Conservation (phyloP, 2,888 invertebrate species). For the Chydorus sphaericus region DNA sequence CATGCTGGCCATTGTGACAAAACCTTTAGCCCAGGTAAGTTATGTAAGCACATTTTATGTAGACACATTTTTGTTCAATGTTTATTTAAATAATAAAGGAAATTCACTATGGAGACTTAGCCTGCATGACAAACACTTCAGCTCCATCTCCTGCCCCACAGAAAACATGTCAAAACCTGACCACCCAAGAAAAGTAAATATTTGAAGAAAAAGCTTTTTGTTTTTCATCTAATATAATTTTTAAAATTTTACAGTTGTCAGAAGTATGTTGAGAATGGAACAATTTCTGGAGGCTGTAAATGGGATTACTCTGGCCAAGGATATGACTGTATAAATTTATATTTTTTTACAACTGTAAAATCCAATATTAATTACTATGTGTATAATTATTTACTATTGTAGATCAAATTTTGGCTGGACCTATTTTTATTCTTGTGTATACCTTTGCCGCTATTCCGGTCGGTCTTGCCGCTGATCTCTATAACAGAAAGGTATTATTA, state of each 20-base stretch:
- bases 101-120: slow-evolving; percentile 20
- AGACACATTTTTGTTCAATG: neutral
- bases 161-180: slow-evolving; percentile 12
- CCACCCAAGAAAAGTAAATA: slow-evolving; percentile 15
- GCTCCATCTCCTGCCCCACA: slow-evolving; percentile 13
- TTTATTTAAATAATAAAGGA: slow-evolving; percentile 16
- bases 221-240: neutral
- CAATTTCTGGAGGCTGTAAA: slow-evolving; percentile 18
- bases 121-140: slow-evolving; percentile 18
- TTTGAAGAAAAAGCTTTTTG: neutral
- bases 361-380: too few relatives aligned
- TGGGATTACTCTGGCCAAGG: slow-evolving; percentile 21
- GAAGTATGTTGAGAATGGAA: slow-evolving; percentile 12
- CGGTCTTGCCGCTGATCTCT: slow-evolving; percentile 20
- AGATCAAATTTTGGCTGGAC: slow-evolving; percentile 21
- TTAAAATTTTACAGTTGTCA: slow-evolving; percentile 15
- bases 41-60: neutral
- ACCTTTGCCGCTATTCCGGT: slow-evolving; percentile 20
- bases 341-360: too few relatives aligned
- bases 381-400: too few relatives aligned
- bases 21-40: slow-evolving; percentile 20
- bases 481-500: slow-evolving; percentile 20
- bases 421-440: slow-evolving; percentile 21
- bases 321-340: too few relatives aligned
- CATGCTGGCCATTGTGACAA: slow-evolving; percentile 20